Evolutionary conservation across 1,140 invertebrate species (phyloP).

Genomic region (Doryteuthis pealeii): DNA sequence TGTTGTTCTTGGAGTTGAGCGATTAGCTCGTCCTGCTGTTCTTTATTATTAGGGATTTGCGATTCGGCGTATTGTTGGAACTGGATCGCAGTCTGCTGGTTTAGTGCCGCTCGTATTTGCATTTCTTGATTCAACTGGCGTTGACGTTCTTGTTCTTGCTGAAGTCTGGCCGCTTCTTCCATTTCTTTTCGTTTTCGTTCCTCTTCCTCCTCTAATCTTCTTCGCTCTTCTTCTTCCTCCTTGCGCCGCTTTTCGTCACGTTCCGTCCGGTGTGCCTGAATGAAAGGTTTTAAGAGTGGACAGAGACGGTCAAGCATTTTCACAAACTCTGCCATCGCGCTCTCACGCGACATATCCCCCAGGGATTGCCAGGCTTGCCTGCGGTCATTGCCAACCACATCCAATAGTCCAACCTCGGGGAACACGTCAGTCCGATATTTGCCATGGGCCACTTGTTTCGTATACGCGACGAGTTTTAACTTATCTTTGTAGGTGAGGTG

Average conservation of each 20-base stretch:
- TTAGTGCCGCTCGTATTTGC: constrained; percentile 92
- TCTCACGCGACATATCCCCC: constrained; percentile 79
- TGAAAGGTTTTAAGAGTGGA: constrained; percentile 84
- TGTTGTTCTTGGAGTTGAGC: constrained; percentile 94
- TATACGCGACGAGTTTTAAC: constrained; percentile 85
- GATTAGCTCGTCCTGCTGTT: constrained; percentile 89
- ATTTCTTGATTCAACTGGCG: constrained; percentile 58
- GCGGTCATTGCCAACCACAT: constrained; percentile 92
- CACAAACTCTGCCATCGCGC: constrained; percentile 91
- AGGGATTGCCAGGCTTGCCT: constrained; percentile 91
- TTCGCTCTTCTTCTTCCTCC: constrained; percentile 63
- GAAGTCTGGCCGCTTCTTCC: constrained; percentile 65
- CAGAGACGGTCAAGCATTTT: constrained; percentile 83
- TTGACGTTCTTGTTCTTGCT: constrained; percentile 64
- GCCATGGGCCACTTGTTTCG: constrained; percentile 87
- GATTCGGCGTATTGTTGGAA: constrained; percentile 94
- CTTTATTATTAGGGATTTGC: constrained; percentile 89
- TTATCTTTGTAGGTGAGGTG: constrained; percentile 93
- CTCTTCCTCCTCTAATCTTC: constrained; percentile 67
- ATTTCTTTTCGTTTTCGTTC: constrained; percentile 62
- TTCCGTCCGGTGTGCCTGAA: constrained; percentile 88
- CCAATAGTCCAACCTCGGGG: constrained; percentile 85
- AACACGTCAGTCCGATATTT: constrained; percentile 76
- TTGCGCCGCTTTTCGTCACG: constrained; percentile 73
- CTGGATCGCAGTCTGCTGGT: constrained; percentile 79